phyloP scores from a whole-genome alignment of 2,113 vertebrate genomes.

The Pedionomus torquatus region DNA sequence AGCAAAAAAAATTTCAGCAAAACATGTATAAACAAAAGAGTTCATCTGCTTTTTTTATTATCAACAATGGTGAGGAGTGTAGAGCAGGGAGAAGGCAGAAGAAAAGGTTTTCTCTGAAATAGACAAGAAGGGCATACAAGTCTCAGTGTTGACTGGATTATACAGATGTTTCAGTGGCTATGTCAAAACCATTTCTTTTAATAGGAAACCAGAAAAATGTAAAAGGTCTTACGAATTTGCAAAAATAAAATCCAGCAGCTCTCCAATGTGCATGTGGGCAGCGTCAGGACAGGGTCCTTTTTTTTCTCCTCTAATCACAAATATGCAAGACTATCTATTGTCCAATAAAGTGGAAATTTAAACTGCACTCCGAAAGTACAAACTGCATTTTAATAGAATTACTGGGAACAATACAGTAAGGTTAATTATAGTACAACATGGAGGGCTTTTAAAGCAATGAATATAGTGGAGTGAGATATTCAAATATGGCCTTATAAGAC shows the following conservation, averaged over 20 bases:
- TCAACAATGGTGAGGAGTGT: not conserved
- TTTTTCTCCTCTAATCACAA: not conserved
- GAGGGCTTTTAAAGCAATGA: not conserved
- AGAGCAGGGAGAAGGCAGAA: not conserved
- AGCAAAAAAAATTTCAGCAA: not conserved
- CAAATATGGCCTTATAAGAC: not conserved
- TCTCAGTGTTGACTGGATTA: not conserved
- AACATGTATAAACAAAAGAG: not conserved
- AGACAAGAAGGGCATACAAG: not conserved
- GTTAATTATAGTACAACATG: not conserved
- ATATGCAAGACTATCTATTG: not conserved
- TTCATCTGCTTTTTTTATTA: not conserved
- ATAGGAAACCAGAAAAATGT: not conserved
- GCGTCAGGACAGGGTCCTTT: not conserved
- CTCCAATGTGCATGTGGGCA: not conserved
- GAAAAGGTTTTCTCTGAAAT: not conserved
- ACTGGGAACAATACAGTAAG: not conserved
- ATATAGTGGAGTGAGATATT: not conserved
- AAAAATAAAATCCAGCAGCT: not conserved
- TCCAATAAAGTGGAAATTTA: not conserved
- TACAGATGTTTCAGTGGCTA: not conserved
- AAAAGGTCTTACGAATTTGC: not conserved
- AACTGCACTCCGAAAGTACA: not conserved
- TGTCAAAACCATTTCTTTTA: not conserved
- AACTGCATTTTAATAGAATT: not conserved